Base-by-base conservation (phyloP, 2,797 vertebrate species). In the Brachymystax lenok region DNA sequence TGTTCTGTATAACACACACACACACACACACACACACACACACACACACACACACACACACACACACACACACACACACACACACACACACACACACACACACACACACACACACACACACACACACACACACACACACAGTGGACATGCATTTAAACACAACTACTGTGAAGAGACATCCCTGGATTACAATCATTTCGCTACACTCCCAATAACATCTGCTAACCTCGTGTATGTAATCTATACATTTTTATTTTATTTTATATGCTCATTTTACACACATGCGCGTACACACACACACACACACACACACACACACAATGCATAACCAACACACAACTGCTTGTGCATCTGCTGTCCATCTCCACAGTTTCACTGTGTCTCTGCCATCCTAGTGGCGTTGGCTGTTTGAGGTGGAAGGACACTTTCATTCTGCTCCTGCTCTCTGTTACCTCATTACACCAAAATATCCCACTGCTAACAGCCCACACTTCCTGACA, bases 361-460 rank as follows among this genome's bases (percentile, higher is more conserved):
- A 21, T 28, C 51, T 35, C 33, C 74, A 73, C 85, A 73, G 77
- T 75, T 71, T 77, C 79, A 76, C 85, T 76, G 71, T 27, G 30
- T 61, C 50, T 71, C 72, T 77, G 72, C 54, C 72, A 59, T 21
- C 52, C 33, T 7, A 33, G 71, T 12, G 74, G 72, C 70, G 51
- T 74, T 69, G 79, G 73, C 64, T 79, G 75, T 82, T 78, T 51
- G 24, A 77, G 63, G n/a, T 40, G 78, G 64, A 74, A 17, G 51
- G 76, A 74, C 77, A 64, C 73, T 2, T 71, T 81, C 69, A 76
- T 80, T 83, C 70, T 71, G 79, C 79, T 71, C 33, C 28, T 56
- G 80, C 77, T 77, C 71, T 69, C 77, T 74, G 77, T 81, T 88
- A 83, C 79, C 84, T 85, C 86, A 85, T 85, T 86, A 83, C 78